phyloP scores from a whole-genome alignment of 2,797 vertebrate genomes.

The Hippocampus kuda region DNA sequence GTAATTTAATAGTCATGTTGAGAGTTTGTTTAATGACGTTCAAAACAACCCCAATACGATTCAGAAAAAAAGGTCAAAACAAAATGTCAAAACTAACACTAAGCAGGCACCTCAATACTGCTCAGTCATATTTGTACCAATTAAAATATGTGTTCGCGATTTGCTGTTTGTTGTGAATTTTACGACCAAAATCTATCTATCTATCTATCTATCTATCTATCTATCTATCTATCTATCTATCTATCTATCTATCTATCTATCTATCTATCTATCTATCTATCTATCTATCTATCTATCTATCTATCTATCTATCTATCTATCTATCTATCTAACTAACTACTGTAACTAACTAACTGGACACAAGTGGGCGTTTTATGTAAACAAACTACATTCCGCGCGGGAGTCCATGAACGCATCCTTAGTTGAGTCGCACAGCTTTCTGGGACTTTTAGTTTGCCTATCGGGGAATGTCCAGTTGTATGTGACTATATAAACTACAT shows the following conservation, averaged over 20 bases:
- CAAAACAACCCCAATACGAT: not conserved
- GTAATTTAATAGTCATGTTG: not conserved
- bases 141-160: too few relatives aligned
- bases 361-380: not conserved
- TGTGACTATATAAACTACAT: constrained; percentile 31
- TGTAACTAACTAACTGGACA: too few relatives aligned
- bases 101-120: too few relatives aligned
- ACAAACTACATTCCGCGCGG: not conserved
- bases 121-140: too few relatives aligned
- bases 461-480: rapidly evolving
- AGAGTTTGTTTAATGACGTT: not conserved
- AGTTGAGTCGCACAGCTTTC: constrained; percentile 8
- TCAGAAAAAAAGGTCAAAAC: not conserved
- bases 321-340: too few relatives aligned
- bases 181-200: not conserved
- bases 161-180: too few relatives aligned
- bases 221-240: not conserved
- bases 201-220: not conserved
- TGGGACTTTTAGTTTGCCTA: constrained; percentile 39
- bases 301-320: not conserved
- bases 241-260: not conserved
- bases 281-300: not conserved
- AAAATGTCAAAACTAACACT: too few relatives aligned
- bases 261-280: not conserved
- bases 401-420: constrained; percentile 8